Evolutionary conservation across 2,113 vertebrate species (phyloP).

Genomic region (Chelonoidis abingdonii): DNA sequence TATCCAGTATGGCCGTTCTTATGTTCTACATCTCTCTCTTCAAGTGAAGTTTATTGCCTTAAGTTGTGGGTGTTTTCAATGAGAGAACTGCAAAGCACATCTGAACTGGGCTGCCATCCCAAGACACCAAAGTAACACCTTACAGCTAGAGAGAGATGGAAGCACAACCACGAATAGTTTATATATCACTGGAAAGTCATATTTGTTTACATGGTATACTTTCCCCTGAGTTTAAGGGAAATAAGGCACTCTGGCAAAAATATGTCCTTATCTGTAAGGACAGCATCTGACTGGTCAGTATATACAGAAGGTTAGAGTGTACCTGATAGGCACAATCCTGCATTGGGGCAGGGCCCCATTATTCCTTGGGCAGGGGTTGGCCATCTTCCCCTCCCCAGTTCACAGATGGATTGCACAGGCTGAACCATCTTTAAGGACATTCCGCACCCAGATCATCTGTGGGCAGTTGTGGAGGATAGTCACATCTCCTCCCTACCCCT

Average conservation of each 20-base stretch:
- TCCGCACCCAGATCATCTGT: background rate
- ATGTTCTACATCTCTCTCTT: background rate
- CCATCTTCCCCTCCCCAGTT: background rate
- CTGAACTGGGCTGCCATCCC: background rate
- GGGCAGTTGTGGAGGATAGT: background rate
- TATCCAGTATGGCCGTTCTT: too few species aligned
- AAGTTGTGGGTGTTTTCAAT: background rate
- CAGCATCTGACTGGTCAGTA: accelerated
- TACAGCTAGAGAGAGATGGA: background rate
- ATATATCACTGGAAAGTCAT: background rate
- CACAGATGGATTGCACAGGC: background rate
- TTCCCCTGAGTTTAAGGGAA: background rate
- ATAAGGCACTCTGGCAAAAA: background rate
- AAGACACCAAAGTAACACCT: background rate
- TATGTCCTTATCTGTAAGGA: background rate
- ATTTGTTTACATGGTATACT: background rate
- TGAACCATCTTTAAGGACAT: accelerated
- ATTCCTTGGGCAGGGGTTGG: background rate
- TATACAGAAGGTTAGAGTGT: accelerated
- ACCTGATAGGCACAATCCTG: background rate
- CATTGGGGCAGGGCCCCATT: background rate
- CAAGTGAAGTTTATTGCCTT: background rate
- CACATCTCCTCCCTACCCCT: background rate
- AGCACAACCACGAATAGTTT: background rate
- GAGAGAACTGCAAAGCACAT: accelerated